Percentiles rank a stretch among this genome's conserved stretches.
Evolutionary conservation across 2,113 vertebrate species (phyloP).

Genomic region (Macquaria australasica): DNA sequence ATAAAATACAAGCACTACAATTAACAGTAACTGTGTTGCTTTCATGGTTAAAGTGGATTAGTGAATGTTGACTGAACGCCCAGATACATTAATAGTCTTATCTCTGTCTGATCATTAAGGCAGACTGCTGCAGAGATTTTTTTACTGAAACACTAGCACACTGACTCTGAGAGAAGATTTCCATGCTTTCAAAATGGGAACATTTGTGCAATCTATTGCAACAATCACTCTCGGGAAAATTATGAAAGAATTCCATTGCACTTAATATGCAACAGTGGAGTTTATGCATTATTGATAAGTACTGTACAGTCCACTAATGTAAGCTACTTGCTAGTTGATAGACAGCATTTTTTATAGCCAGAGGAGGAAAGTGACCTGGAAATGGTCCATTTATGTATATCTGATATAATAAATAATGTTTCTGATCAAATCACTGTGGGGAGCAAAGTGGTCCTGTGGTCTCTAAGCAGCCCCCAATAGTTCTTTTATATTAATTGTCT

Average conservation of each 20-base stretch:
- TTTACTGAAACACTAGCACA: neutral
- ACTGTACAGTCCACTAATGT: slow-evolving; percentile 23
- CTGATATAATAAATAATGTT: slow-evolving; percentile 4
- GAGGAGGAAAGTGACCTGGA: neutral
- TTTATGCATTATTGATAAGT: slow-evolving; percentile 41
- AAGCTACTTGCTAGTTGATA: slow-evolving; percentile 6
- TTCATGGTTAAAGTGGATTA: slow-evolving; percentile 32
- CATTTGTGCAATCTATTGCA: slow-evolving; percentile 40
- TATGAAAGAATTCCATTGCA: slow-evolving; percentile 14
- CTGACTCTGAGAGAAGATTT: neutral
- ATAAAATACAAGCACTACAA: neutral
- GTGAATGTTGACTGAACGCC: slow-evolving; percentile 13
- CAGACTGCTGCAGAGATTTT: slow-evolving; percentile 11
- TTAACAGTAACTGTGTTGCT: neutral
- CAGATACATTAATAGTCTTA: slow-evolving; percentile 19
- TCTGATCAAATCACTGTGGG: neutral
- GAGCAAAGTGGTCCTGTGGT: neutral
- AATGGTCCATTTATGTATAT: neutral
- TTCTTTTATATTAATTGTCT: neutral
- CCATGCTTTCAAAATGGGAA: slow-evolving; percentile 18
- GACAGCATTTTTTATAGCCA: neutral
- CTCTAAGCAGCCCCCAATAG: neutral
- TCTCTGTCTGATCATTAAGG: slow-evolving; percentile 27
- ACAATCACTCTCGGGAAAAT: slow-evolving; percentile 28
- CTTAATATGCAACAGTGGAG: slow-evolving; percentile 8